A percentile compares a stretch with the other conserved stretches of the same genome.
Evolutionary conservation across 2,888 invertebrate genomes (phyloP).

Genomic region (Drosophila imparisetae): DNA sequence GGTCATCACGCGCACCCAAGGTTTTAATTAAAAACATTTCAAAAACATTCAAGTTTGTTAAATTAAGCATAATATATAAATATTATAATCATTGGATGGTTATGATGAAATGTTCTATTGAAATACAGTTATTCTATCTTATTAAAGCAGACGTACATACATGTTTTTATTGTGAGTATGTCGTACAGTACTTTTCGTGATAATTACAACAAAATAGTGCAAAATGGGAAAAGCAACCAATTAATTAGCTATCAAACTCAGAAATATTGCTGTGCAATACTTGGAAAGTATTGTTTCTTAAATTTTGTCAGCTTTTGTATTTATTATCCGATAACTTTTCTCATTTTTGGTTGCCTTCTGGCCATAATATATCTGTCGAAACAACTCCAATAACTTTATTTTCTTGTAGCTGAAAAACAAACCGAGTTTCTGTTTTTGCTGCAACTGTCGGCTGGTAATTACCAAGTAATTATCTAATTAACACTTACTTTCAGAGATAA

Average conservation of each 20-base stretch:
- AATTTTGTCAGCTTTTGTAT: background rate
- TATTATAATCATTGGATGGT: background rate
- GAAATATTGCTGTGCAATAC: background rate
- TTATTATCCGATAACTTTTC: background rate
- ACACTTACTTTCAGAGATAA: conserved; percentile 47
- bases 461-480: conserved; percentile 49
- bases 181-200: too few relatives aligned
- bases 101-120: background rate
- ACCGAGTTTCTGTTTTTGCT: conserved; percentile 31
- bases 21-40: background rate
- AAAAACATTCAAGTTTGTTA: background rate
- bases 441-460: conserved; percentile 64
- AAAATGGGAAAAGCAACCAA: too few relatives aligned
- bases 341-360: background rate
- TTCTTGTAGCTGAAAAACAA: conserved; percentile 1
- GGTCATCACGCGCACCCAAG: background rate
- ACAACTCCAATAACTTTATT: background rate
- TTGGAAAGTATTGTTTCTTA: background rate
- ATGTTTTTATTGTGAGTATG: too few relatives aligned
- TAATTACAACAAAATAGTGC: background rate
- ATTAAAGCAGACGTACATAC: too few relatives aligned
- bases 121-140: background rate
- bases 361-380: background rate
- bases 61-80: background rate
- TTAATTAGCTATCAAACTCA: background rate